Evolutionary conservation across 2,113 vertebrate genomes (phyloP).

Genomic region (Ceyx cyanopectus): DNA sequence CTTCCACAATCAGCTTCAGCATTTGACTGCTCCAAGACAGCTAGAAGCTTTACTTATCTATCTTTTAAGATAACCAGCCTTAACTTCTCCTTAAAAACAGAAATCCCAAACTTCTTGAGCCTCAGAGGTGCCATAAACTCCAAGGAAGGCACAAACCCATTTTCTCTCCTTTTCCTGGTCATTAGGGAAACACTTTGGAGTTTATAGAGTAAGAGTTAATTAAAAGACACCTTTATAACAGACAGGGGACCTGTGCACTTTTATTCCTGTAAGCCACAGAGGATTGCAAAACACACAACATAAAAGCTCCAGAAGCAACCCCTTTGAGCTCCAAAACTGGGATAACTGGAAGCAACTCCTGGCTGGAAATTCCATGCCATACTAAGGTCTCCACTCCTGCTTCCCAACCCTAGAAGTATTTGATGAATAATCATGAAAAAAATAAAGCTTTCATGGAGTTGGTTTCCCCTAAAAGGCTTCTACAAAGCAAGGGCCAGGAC

Average conservation of each 20-base stretch:
- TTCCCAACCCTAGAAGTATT: background rate
- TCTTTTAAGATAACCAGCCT: background rate
- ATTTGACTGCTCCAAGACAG: background rate
- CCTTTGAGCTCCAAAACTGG: background rate
- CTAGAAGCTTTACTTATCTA: background rate
- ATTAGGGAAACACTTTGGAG: background rate
- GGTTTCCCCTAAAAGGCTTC: background rate
- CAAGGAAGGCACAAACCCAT: background rate
- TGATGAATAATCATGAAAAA: background rate
- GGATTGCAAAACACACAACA: slow-evolving; percentile 60
- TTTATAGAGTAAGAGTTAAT: background rate
- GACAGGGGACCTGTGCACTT: slow-evolving; percentile 41
- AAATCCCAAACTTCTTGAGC: background rate
- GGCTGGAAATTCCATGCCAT: background rate
- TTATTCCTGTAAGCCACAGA: slow-evolving; percentile 62
- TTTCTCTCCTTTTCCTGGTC: background rate
- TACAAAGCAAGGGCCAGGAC: background rate
- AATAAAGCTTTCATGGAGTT: background rate
- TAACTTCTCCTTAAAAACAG: background rate
- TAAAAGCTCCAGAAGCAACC: slow-evolving; percentile 36
- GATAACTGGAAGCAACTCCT: background rate
- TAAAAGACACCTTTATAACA: background rate
- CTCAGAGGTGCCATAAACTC: background rate
- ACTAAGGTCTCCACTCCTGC: background rate
- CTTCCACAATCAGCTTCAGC: slow-evolving; percentile 26